Percentiles rank a stretch among this genome's conserved stretches.
phyloP scores from a whole-genome alignment of 2,797 vertebrate genomes.

The Hylomyscus alleni region DNA sequence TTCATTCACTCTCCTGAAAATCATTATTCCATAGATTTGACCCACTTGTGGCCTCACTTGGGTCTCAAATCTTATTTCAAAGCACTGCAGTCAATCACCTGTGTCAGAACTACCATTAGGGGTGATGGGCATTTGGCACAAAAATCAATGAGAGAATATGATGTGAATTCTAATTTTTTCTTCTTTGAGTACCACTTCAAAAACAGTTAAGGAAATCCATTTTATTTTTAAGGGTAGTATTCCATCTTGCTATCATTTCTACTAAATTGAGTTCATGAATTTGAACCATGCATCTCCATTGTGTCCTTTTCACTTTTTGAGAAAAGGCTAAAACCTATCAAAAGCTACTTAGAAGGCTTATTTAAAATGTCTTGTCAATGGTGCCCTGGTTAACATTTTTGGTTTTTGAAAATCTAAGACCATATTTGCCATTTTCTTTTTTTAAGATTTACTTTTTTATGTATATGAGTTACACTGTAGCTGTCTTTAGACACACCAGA shows the following conservation, averaged over 20 bases:
- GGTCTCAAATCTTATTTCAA: conserved; percentile 77
- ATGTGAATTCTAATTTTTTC: conserved; percentile 70
- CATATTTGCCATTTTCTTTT: not conserved
- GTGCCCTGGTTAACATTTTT: not conserved
- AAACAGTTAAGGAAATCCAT: conserved; percentile 45
- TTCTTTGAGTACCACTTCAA: conserved; percentile 63
- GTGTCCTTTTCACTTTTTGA: not conserved
- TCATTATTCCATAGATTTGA: conserved; percentile 71
- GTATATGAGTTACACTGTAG: too few relatives aligned
- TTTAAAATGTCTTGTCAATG: not conserved
- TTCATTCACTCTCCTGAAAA: conserved; percentile 72
- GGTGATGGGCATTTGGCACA: conserved; percentile 74
- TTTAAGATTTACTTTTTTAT: too few relatives aligned
- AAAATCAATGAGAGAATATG: conserved; percentile 78
- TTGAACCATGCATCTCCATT: not conserved
- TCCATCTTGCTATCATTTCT: conserved; percentile 64
- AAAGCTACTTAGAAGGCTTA: conserved; percentile 55
- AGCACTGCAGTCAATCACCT: conserved; percentile 71
- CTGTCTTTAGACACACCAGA: too few relatives aligned
- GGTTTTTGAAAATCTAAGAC: conserved; percentile 39
- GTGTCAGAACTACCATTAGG: conserved; percentile 76
- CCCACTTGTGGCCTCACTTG: conserved; percentile 76
- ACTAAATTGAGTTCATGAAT: conserved; percentile 73
- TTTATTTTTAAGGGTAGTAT: conserved; percentile 57
- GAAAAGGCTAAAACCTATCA: conserved; percentile 56